A percentile compares a stretch with the other conserved stretches of the same genome.
These are phyloP conservation scores for Hippopotamus amphibius DNA, from an alignment of 2,113 vertebrate genomes.

Conservation along the genomic window DNA sequence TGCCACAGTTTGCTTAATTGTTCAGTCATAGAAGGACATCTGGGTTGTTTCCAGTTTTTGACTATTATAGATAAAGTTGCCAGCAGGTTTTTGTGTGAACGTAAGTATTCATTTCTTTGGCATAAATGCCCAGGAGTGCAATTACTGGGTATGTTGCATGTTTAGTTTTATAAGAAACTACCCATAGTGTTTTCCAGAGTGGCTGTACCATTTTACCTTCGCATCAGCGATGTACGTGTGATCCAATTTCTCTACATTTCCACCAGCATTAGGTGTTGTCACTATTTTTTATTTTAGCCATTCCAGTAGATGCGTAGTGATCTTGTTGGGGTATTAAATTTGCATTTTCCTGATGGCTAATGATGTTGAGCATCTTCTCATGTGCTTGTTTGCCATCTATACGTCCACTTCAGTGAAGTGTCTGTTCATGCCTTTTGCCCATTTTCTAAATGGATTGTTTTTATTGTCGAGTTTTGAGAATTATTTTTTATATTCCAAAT, in stretches of 20 bases:
- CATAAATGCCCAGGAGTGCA: conserved; percentile 8
- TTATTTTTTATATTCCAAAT: conserved; percentile 32
- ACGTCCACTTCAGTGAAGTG: background rate
- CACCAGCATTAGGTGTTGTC: background rate
- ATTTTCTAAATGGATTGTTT: conserved; percentile 40
- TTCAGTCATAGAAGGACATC: background rate
- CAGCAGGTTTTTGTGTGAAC: conserved; percentile 37
- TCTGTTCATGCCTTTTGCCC: conserved; percentile 19
- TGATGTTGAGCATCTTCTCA: background rate
- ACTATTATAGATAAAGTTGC: conserved; percentile 36
- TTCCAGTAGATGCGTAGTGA: conserved; percentile 4
- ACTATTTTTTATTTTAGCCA: conserved; percentile 34
- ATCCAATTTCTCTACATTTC: background rate
- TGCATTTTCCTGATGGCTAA: conserved; percentile 33
- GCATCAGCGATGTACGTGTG: background rate
- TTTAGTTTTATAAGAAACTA: conserved; percentile 55
- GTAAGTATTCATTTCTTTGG: conserved; percentile 40
- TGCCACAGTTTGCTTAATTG: conserved; percentile 29
- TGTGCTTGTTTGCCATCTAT: background rate
- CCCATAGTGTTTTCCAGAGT: conserved; percentile 23
- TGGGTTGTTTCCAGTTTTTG: conserved; percentile 38
- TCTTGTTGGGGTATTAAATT: conserved; percentile 51
- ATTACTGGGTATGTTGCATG: background rate
- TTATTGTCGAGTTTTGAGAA: conserved; percentile 31
- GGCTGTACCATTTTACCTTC: background rate